Base-by-base conservation (phyloP, 1,140 invertebrate species). In the Chionoecetes opilio region DNA sequence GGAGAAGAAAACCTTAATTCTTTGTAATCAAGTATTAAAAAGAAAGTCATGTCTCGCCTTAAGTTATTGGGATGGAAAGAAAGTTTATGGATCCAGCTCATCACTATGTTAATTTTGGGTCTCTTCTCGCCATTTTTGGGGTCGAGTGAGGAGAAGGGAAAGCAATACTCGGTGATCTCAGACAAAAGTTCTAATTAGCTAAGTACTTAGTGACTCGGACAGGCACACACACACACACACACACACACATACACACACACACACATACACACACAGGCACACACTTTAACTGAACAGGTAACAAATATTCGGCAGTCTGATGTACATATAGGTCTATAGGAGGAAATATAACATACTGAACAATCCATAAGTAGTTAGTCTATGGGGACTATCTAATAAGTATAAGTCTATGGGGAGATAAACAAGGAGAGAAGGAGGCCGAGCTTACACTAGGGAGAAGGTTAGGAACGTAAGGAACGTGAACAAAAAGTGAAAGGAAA, bases 81-180 rank as follows among this genome's bases (percentile, higher is more conserved):
- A 75, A 75, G 63, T 11, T 0, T n/a, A n/a, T n/a, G n/a, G 26
- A 75, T 26, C n/a, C 26, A n/a, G 0, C 63, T 75, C 63, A 21
- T 75, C 63, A 75, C n/a, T 75, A 75, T 75, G 63, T n/a, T n/a
- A 75, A 75, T 75, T 75, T 21, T 75, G 63, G 63, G 63, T 75
- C 63, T 75, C 63, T 17, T 75, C 21, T 11, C 21, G 63, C 1
- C 63, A 17, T 75, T 75, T 75, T 75, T n/a, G 63, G 63, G 21
- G 21, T n/a, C 3, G 21, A 53, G 46, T 53, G 63, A n/a, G 63
- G 0, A n/a, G 41, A n/a, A 75, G 63, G 63, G 63, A 75, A 75
- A 75, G 63, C 63, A 75, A 75, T n/a, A 75, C 63, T 26, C 21
- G 6, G 63, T 1, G 8, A n/a, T 17, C 63, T 75, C 63, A 26